Evolutionary conservation across 2,888 invertebrate genomes (phyloP).

Genomic region (Aelia acuminata): DNA sequence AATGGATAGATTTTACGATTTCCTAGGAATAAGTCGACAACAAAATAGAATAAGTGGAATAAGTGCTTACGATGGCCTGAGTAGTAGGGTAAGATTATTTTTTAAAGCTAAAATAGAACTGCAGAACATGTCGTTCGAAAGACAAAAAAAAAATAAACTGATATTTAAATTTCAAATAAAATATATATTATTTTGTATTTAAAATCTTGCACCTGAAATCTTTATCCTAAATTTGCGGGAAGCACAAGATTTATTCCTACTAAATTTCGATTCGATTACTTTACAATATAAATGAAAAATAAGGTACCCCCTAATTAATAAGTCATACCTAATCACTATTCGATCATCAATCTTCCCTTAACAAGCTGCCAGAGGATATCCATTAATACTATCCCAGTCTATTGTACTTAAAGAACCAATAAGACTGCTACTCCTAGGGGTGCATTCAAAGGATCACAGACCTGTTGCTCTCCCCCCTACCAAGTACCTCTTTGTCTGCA

Average conservation of each 20-base stretch:
- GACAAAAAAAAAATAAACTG: too few relatives aligned
- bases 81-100: too few relatives aligned
- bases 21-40: too few relatives aligned
- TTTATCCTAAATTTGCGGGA: too few relatives aligned
- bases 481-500: neutral
- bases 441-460: neutral
- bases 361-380: neutral
- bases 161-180: too few relatives aligned
- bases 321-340: neutral
- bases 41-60: too few relatives aligned
- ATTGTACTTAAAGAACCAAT: neutral
- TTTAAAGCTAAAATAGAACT: too few relatives aligned
- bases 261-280: neutral
- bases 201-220: too few relatives aligned
- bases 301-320: neutral
- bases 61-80: too few relatives aligned
- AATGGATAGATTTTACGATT: too few relatives aligned
- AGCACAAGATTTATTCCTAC: neutral
- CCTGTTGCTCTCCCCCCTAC: slow-evolving; percentile 11
- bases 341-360: neutral
- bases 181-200: too few relatives aligned
- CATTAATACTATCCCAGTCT: neutral
- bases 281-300: neutral
- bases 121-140: too few relatives aligned
- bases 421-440: slow-evolving; percentile 12